Percentiles rank a stretch among this genome's conserved stretches.
phyloP scores from a whole-genome alignment of 2,797 vertebrate genomes.

The Pelochelys cantorii region DNA sequence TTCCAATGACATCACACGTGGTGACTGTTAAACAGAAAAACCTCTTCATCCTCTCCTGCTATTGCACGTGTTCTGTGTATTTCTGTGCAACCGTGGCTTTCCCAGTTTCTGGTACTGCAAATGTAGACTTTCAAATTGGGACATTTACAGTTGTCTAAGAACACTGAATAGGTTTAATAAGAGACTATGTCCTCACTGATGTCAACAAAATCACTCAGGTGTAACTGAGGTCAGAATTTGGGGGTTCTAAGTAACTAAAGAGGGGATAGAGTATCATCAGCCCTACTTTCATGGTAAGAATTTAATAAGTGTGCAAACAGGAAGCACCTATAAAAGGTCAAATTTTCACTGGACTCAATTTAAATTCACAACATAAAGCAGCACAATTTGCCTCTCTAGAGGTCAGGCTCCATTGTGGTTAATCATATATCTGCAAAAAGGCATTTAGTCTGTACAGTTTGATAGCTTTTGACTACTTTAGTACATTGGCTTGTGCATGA shows the following conservation, averaged over 20 bases:
- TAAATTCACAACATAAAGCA: background rate
- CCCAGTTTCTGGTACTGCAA: background rate
- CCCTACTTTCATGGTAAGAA: background rate
- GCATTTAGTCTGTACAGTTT: background rate
- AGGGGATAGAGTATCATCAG: background rate
- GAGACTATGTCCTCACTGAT: background rate
- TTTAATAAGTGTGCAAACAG: background rate
- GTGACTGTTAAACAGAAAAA: background rate
- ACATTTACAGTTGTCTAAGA: background rate
- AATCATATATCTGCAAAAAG: background rate
- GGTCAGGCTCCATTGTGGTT: background rate
- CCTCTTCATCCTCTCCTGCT: background rate
- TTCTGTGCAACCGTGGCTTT: accelerated
- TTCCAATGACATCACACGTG: background rate
- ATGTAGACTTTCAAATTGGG: background rate
- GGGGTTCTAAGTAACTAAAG: background rate
- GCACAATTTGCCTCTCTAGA: background rate
- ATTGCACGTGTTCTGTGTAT: background rate
- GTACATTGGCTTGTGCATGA: accelerated
- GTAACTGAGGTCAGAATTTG: background rate
- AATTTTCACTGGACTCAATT: background rate
- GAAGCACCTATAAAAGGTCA: background rate
- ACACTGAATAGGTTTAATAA: background rate
- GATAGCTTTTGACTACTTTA: background rate
- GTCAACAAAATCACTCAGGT: background rate